These are phyloP conservation scores for Drosophila engyochracea DNA, from an alignment of 2,888 invertebrate genomes.

Conservation along the genomic window DNA sequence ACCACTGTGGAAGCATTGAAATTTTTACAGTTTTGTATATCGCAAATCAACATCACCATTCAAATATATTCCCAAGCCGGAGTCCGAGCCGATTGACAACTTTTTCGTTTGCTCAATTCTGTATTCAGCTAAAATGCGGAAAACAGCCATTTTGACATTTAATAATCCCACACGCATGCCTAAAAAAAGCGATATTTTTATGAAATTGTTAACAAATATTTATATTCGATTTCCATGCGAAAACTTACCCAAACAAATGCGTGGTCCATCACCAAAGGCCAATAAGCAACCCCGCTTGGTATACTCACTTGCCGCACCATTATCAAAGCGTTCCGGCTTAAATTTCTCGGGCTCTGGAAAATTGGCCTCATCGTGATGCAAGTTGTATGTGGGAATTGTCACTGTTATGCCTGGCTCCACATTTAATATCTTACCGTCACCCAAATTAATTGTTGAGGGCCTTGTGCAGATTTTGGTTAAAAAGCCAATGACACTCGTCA, in stretches of 20 bases:
- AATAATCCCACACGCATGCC: constrained; percentile 68
- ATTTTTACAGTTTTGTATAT: constrained; percentile 58
- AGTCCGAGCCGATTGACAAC: constrained; percentile 47
- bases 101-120: constrained; percentile 61
- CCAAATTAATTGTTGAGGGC: constrained; percentile 60
- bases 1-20: constrained; percentile 11
- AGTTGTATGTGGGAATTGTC: constrained; percentile 77
- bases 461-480: constrained; percentile 70
- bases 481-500: constrained; percentile 69
- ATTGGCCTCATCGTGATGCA: constrained; percentile 76
- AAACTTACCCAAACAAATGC: constrained; percentile 80
- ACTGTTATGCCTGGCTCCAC: constrained; percentile 77
- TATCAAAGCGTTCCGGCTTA: constrained; percentile 81
- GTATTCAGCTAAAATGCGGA: constrained; percentile 61
- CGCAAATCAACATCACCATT: constrained; percentile 61
- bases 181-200: background rate
- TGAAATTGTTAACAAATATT: background rate
- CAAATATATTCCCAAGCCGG: constrained; percentile 63
- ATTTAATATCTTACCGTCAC: constrained; percentile 47
- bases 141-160: constrained; percentile 61
- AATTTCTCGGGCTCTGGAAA: constrained; percentile 69
- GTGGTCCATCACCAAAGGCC: constrained; percentile 83
- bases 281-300: constrained; percentile 78
- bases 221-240: no score
- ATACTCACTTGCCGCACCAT: constrained; percentile 58